Evolutionary conservation across 1,140 invertebrate genomes (phyloP).

Genomic region (Linepithema humile): DNA sequence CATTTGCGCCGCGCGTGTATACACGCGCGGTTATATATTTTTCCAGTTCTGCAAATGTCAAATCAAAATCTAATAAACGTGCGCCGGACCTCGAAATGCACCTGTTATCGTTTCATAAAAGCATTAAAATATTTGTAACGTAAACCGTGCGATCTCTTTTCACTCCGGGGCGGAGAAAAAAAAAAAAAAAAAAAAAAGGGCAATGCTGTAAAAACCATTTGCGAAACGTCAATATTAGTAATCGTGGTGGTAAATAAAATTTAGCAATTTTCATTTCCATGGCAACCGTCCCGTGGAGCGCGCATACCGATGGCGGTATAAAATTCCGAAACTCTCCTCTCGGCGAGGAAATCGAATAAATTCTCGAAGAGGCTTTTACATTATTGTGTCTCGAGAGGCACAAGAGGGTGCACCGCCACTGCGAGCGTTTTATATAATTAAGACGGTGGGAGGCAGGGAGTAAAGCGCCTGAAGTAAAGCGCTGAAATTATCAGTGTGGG

Average conservation of each 20-base stretch:
- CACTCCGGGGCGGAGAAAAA: neutral
- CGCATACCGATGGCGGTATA: neutral
- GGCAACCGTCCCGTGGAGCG: neutral
- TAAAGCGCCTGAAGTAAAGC: neutral
- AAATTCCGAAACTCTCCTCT: neutral
- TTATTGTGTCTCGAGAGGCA: conserved; percentile 12
- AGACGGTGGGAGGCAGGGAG: neutral
- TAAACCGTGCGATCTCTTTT: neutral
- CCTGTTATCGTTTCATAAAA: neutral
- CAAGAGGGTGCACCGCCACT: neutral
- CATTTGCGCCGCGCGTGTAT: neutral
- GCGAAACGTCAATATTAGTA: neutral
- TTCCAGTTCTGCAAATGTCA: conserved; percentile 1
- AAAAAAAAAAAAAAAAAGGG: conserved; percentile 19
- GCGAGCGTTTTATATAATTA: conserved; percentile 6
- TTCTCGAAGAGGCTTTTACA: neutral
- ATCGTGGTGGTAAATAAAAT: neutral
- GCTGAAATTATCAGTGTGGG: neutral
- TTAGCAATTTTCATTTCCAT: conserved; percentile 5
- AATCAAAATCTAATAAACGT: conserved; percentile 1
- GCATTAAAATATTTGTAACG: conserved; percentile 29
- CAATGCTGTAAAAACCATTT: neutral
- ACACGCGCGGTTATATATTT: neutral
- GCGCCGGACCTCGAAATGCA: neutral
- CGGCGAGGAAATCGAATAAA: neutral